Percentiles rank a stretch among this genome's conserved stretches.
phyloP scores from a whole-genome alignment of 2,888 invertebrate species.

The Lamellibrachia columna region DNA sequence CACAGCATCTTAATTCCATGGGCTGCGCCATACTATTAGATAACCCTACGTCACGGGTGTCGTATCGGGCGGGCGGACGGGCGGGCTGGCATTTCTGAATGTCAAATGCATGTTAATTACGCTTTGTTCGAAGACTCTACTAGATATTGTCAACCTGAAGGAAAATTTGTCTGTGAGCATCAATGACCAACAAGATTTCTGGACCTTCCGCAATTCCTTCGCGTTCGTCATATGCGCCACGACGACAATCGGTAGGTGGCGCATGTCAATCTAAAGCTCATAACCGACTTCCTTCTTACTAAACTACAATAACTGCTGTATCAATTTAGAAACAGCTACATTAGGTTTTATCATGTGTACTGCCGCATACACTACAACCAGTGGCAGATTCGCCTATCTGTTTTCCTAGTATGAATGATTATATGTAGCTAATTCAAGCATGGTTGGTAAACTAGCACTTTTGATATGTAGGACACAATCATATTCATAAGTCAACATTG shows the following conservation, averaged over 20 bases:
- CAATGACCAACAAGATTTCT: neutral
- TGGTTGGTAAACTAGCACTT: no score
- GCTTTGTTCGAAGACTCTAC: neutral
- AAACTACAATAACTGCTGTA: neutral
- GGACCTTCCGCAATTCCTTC: neutral
- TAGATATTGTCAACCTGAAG: neutral
- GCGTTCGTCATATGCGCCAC: neutral
- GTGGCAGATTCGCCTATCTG: no score
- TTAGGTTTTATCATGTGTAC: no score
- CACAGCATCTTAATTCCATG: no score
- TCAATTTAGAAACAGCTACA: no score
- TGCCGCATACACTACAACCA: no score
- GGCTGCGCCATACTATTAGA: no score
- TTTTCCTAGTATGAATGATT: no score
- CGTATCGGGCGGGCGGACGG: neutral
- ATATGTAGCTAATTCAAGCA: no score
- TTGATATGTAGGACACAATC: no score
- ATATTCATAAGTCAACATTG: no score
- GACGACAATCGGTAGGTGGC: neutral
- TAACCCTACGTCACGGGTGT: neutral
- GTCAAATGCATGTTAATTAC: neutral
- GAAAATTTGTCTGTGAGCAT: neutral
- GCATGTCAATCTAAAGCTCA: neutral
- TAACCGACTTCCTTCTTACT: neutral
- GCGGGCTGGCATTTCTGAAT: neutral